A percentile compares a stretch with the other conserved stretches of the same genome.
phyloP scores from a whole-genome alignment of 2,888 invertebrate species.

The Troides oblongomaculatus region DNA sequence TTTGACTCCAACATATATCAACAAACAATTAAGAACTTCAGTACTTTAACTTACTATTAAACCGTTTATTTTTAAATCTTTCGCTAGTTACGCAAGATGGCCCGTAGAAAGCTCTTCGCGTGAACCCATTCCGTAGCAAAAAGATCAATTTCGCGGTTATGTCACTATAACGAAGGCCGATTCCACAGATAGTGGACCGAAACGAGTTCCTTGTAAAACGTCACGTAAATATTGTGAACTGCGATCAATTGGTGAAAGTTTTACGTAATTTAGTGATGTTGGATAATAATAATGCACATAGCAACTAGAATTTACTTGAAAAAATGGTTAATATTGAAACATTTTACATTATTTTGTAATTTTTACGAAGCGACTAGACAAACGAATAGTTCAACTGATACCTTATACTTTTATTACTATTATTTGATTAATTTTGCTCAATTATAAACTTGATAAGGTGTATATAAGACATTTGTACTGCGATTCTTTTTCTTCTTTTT shows the following conservation, averaged over 20 bases:
- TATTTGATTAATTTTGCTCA: too few relatives aligned
- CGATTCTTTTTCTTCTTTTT: too few relatives aligned
- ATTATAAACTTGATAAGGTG: too few relatives aligned
- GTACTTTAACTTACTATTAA: background rate
- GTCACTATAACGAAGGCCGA: conserved; percentile 18
- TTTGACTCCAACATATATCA: background rate
- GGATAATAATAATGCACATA: background rate
- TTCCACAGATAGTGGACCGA: conserved; percentile 8
- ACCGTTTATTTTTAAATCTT: conserved; percentile 17
- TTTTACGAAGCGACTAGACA: too few relatives aligned
- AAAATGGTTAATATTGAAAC: too few relatives aligned
- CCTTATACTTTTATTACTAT: too few relatives aligned
- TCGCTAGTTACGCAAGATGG: conserved; percentile 32
- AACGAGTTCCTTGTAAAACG: conserved; percentile 7
- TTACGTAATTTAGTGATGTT: conserved; percentile 24
- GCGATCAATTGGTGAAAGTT: conserved; percentile 25
- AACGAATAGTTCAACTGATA: too few relatives aligned
- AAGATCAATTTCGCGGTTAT: conserved; percentile 13
- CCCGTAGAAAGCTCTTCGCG: conserved; percentile 45
- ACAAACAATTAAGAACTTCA: background rate
- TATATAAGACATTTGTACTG: too few relatives aligned
- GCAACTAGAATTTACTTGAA: background rate
- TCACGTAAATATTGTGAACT: conserved; percentile 13
- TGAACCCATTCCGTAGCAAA: conserved; percentile 40
- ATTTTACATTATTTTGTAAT: too few relatives aligned